Base-by-base conservation (phyloP, 2,888 invertebrate genomes). In the Epiperipatus broadwayi region DNA sequence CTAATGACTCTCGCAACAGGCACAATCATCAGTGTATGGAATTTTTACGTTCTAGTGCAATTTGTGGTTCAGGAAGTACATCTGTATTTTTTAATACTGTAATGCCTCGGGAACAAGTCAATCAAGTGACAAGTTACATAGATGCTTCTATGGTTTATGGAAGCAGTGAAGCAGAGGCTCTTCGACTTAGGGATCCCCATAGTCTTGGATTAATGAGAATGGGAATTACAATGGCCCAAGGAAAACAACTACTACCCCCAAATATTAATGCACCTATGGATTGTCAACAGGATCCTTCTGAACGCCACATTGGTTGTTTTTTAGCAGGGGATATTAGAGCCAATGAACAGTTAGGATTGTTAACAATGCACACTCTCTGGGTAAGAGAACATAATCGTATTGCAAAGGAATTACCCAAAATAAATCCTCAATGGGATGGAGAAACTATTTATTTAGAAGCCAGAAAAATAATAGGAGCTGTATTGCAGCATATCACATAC, bases 81-180 rank as follows among this genome's bases (percentile, higher is more conserved):
- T 95, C 95, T 0, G 72, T 87, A 5, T 73, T 95, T 48, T 71
- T 70, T 43, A 77, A 81, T 41, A 67, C 71, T 32, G 68, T 95
- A 27, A 79, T 83, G 50, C 83, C 83, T 4, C 67, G 97, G 35
- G 91, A 99, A 57, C 97, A 97, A 64, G 78, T 85, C 42, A 87
- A 87, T 59, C 85, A 93, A 56, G 64, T 97, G 16, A 97, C 97
- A 2, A 78, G 91, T 2, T 97, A 70, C 55, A 75, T 99, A 42
- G 93, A 99, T 58, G 95, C 78, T 0, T 93, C 95, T n/a, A 85
- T 89, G 64, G 79, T 97, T 0, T 97, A 99, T 55, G 95, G 95
- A 2, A 93, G 78, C 55, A 78, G 78, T 37, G 75, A 77, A 44
- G 68, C 73, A 33, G 71, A 87, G 35, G 73, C 85, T 0, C 68